Percentiles rank a stretch among this genome's conserved stretches.
These are phyloP conservation scores for Melitaea athalia DNA, from an alignment of 2,888 invertebrate genomes.

Conservation along the genomic window DNA sequence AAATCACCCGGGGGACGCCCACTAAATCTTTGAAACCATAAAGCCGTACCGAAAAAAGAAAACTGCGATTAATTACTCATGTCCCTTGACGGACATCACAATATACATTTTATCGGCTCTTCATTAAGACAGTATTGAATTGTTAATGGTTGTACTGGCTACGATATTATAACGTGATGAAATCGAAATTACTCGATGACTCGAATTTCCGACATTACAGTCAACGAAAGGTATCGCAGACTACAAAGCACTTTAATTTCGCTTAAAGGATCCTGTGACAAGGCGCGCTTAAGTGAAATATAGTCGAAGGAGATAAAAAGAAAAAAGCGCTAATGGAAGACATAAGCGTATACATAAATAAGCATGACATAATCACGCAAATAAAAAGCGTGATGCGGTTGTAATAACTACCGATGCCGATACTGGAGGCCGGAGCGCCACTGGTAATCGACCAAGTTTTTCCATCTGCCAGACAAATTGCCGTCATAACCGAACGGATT, in stretches of 20 bases:
- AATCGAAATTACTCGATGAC: slow-evolving; percentile 65
- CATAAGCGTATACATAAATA: slow-evolving; percentile 78
- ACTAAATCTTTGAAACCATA: slow-evolving; percentile 71
- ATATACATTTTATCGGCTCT: slow-evolving; percentile 79
- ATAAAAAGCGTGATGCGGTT: slow-evolving; percentile 59
- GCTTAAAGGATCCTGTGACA: slow-evolving; percentile 51
- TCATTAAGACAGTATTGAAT: slow-evolving; percentile 78
- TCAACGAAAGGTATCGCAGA: slow-evolving; percentile 52
- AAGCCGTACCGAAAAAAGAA: slow-evolving; percentile 66
- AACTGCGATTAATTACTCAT: slow-evolving; percentile 70
- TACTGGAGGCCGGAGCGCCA: slow-evolving; percentile 54
- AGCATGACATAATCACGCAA: slow-evolving; percentile 71
- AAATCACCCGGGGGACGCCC: slow-evolving; percentile 68
- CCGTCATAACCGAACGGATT: slow-evolving; percentile 81
- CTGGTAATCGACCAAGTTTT: slow-evolving; percentile 78
- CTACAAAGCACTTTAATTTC: slow-evolving; percentile 57
- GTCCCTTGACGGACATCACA: slow-evolving; percentile 71
- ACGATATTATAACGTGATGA: slow-evolving; percentile 73
- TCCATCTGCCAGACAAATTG: slow-evolving; percentile 80
- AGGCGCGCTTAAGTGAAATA: slow-evolving; percentile 63
- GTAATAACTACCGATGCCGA: slow-evolving; percentile 53
- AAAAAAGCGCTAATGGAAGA: slow-evolving; percentile 71
- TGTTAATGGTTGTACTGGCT: slow-evolving; percentile 72
- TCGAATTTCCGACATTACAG: slow-evolving; percentile 59
- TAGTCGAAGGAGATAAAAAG: slow-evolving; percentile 51